phyloP scores from a whole-genome alignment of 1,140 invertebrate species.

The Holotrichia oblita region DNA sequence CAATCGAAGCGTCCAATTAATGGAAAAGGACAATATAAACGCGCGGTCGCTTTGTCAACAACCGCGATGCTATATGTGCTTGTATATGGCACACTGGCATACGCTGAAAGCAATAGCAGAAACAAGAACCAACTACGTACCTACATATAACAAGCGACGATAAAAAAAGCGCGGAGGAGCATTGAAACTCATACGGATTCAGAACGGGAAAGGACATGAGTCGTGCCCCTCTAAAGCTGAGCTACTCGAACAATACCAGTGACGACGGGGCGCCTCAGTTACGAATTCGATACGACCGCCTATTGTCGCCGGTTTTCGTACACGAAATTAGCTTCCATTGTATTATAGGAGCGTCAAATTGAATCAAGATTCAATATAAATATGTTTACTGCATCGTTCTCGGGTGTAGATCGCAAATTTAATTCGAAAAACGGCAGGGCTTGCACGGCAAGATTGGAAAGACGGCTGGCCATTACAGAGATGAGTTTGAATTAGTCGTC shows the following conservation, averaged over 20 bases:
- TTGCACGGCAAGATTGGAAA: slow-evolving; percentile 35
- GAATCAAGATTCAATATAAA: slow-evolving; percentile 37
- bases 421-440: slow-evolving; percentile 27
- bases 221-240: background rate
- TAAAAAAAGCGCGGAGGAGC: slow-evolving; percentile 23
- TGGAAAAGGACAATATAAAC: slow-evolving; percentile 32
- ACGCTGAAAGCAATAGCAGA: background rate
- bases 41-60: slow-evolving; percentile 32
- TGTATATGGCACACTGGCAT: background rate
- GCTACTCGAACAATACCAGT: background rate
- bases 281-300: slow-evolving; percentile 7
- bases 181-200: slow-evolving; percentile 21
- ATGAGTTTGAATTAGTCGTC: slow-evolving; percentile 39
- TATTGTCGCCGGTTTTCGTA: slow-evolving; percentile 32
- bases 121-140: background rate
- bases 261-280: slow-evolving; percentile 1
- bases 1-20: slow-evolving; percentile 35
- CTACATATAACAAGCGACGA: background rate
- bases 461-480: slow-evolving; percentile 30
- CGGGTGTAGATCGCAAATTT: slow-evolving; percentile 14
- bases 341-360: slow-evolving; percentile 34
- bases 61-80: slow-evolving; percentile 1
- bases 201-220: too few relatives aligned
- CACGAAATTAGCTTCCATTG: slow-evolving; percentile 37
- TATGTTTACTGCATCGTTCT: slow-evolving; percentile 11